Evolutionary conservation across 2,113 vertebrate species (phyloP), one percentile per base, ranked within the genome.

Genomic region (Halcyon malimbica): DNA sequence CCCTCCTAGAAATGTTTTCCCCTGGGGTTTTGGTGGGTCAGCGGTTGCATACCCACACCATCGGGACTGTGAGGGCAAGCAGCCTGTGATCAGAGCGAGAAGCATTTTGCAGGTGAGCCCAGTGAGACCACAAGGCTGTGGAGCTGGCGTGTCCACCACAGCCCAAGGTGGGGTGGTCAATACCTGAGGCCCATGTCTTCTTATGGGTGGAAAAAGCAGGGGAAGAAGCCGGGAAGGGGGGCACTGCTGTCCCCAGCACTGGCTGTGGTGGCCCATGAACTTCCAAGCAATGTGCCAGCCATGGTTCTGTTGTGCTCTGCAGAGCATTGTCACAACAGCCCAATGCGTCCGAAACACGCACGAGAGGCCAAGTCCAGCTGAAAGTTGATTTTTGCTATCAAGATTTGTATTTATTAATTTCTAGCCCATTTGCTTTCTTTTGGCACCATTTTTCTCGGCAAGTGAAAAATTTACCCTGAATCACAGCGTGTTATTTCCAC

Each of bases 401-500:
- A 29, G 54, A 87, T 74, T 80, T 80, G 28, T 75, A 77, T 84
- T 94, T 84, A 94, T 97, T 90, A 89, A 79, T 93, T 94, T 95
- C 84, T 79, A 76, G 79, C 44, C 53, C 62, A 15, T 71, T 80
- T 10, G 23, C 85, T 89, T 82, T 83, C 63, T 83, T 89, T 88
- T 95, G 87, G 88, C 85, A 89, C 70, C n/a, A 9, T 91, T 95
- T 94, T 92, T 93, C 85, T 94, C 90, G 83, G 92, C 93, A 92
- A 96, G 77, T 63, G 70, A 95, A 95, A 93, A 90, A 89, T 71
- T 84, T 77, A 80, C 86, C 88, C 93, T 93, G 87, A 95, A 92
- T 93, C 93, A 95, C 65, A 89, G 87, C 2, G 1, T 82, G 89
- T 93, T 94, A 96, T 97, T 97, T 96, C 88, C 86, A 95, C 93